phyloP scores from a whole-genome alignment of 1,140 invertebrate species.

The Mamestra configurata region DNA sequence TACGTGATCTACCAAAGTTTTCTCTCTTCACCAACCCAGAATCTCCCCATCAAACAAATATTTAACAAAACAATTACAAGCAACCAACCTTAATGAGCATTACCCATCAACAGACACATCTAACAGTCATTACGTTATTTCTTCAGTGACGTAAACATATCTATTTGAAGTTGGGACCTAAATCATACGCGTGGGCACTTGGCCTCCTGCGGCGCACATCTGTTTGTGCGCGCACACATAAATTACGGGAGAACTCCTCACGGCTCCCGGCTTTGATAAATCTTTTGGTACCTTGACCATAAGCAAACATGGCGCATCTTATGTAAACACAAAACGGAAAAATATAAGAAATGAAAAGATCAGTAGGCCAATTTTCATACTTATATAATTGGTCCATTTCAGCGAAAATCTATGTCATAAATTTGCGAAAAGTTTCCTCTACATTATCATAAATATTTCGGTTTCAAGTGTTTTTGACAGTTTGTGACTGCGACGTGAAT shows the following conservation, averaged over 20 bases:
- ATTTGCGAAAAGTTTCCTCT: no score
- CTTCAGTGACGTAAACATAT: constrained; percentile 44
- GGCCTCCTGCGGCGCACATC: constrained; percentile 46
- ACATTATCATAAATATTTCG: no score
- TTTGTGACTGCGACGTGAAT: no score
- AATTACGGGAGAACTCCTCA: constrained; percentile 32
- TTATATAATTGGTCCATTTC: no score
- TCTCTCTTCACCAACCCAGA: background rate
- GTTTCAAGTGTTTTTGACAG: no score
- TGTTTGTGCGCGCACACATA: constrained; percentile 45
- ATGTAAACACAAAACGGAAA: no score
- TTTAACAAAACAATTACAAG: background rate
- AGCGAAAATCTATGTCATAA: no score
- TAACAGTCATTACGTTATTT: constrained; percentile 45
- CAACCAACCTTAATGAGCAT: background rate
- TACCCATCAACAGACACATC: constrained; percentile 18
- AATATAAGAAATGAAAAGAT: no score
- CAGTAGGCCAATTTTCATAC: no score
- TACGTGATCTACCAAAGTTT: no score
- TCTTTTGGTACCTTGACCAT: background rate
- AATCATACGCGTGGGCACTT: constrained; percentile 45
- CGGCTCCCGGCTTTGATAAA: constrained; percentile 49
- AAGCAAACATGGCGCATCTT: no score
- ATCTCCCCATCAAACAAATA: background rate
- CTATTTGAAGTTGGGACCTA: constrained; percentile 39